Evolutionary conservation across 2,888 invertebrate genomes (phyloP).

Genomic region (Dolichomitus sp.): DNA sequence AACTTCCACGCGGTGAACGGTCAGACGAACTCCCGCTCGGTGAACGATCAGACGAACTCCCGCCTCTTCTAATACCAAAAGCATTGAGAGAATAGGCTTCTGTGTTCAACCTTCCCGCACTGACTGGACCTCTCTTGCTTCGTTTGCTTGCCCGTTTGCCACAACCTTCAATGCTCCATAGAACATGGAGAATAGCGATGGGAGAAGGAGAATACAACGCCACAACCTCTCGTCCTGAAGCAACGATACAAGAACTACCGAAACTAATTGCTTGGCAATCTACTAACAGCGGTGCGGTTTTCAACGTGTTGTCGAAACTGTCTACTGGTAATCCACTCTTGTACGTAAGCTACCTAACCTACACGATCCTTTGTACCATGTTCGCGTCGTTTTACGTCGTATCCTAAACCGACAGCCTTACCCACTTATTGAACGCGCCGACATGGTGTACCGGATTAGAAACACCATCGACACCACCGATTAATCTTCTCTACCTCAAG

Average conservation of each 20-base stretch:
- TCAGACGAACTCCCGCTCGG: slow-evolving; percentile 22
- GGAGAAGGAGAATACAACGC: slow-evolving; percentile 32
- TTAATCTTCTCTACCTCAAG: not conserved
- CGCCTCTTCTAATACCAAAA: slow-evolving; percentile 12
- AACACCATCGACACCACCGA: not conserved
- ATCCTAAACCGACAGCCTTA: slow-evolving; percentile 8
- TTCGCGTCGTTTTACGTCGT: slow-evolving; percentile 7
- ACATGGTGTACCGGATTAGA: not conserved
- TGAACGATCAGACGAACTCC: not conserved
- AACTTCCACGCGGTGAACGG: slow-evolving; percentile 18
- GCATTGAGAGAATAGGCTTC: slow-evolving; percentile 40
- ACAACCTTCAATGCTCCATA: slow-evolving; percentile 47
- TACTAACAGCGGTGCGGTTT: slow-evolving; percentile 58
- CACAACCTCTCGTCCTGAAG: slow-evolving; percentile 17
- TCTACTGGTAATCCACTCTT: slow-evolving; percentile 3
- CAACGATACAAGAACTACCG: slow-evolving; percentile 68
- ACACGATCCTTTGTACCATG: slow-evolving; percentile 17
- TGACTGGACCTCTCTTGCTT: slow-evolving; percentile 19
- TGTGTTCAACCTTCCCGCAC: slow-evolving; percentile 17
- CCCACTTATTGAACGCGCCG: slow-evolving; percentile 3
- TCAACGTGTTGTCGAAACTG: slow-evolving; percentile 29
- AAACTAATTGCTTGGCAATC: slow-evolving; percentile 75
- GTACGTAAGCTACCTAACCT: slow-evolving; percentile 9
- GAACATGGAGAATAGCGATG: slow-evolving; percentile 28
- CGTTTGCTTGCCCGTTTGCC: slow-evolving; percentile 57